Conservation (phyloP, 2,113 vertebrate genomes). For the Istiophorus platypterus region DNA sequence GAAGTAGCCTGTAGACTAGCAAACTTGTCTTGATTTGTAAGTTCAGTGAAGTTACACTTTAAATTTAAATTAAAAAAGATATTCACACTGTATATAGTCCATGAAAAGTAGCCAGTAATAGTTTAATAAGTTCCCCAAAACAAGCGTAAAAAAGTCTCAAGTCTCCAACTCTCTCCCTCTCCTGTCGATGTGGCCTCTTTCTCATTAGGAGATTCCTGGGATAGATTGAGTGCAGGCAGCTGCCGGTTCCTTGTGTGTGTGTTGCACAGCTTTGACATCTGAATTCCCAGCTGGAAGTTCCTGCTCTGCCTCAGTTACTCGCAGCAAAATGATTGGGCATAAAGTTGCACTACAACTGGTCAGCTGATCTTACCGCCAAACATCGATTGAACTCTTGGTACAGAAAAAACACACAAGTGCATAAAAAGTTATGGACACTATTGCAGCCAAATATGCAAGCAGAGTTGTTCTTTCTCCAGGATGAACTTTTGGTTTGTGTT, state of each 20-base stretch:
- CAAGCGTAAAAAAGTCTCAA: neutral
- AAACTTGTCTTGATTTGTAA: neutral
- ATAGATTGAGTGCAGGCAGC: neutral
- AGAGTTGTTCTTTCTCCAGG: conserved; percentile 8
- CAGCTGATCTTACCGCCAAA: conserved; percentile 16
- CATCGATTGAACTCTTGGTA: conserved; percentile 7
- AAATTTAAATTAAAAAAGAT: neutral
- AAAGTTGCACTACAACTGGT: conserved; percentile 46
- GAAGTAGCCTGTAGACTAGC: neutral
- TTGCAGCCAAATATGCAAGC: neutral
- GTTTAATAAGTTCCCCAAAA: neutral
- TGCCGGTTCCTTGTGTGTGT: neutral
- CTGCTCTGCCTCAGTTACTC: conserved; percentile 30
- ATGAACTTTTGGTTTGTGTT: conserved; percentile 35
- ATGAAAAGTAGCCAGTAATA: neutral
- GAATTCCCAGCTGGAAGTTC: conserved; percentile 20
- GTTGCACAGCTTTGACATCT: conserved; percentile 13
- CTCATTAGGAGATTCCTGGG: conserved; percentile 5
- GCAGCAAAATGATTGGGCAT: conserved; percentile 21
- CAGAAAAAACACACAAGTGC: neutral
- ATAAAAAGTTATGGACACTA: conserved; percentile 10
- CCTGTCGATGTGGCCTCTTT: neutral
- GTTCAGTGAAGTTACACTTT: neutral
- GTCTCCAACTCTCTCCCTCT: neutral
- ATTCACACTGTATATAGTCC: neutral